A percentile compares a stretch with the other conserved stretches of the same genome.
Evolutionary conservation across 2,113 vertebrate species (phyloP).

Genomic region (Phaetusa simplex): DNA sequence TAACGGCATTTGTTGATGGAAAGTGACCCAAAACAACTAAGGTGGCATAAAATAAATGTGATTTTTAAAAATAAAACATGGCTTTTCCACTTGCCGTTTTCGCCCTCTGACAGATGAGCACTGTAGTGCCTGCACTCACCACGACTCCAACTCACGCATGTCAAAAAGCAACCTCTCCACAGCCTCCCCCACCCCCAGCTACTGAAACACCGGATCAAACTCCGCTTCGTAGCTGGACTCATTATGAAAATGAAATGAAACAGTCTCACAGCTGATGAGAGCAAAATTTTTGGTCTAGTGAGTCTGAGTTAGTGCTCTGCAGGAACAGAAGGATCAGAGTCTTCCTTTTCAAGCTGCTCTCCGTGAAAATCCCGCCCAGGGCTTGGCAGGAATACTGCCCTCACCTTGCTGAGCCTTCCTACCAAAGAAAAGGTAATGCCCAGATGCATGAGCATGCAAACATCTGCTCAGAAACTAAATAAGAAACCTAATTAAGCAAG

Average conservation of each 20-base stretch:
- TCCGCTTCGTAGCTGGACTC: not conserved
- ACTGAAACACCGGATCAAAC: not conserved
- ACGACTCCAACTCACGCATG: not conserved
- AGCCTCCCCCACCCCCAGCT: not conserved
- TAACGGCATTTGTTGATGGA: not conserved
- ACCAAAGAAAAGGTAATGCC: not conserved
- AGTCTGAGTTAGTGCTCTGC: not conserved
- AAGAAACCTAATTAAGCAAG: not conserved
- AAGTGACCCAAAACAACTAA: not conserved
- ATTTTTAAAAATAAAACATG: not conserved
- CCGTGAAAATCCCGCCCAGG: not conserved
- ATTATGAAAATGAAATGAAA: not conserved
- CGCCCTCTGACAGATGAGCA: not conserved
- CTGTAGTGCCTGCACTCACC: not conserved
- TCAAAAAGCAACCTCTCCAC: not conserved
- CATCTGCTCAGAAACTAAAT: not conserved
- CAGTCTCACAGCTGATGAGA: not conserved
- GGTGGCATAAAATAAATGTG: not conserved
- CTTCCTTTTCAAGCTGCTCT: not conserved
- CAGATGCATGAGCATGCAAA: not conserved
- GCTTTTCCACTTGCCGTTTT: not conserved
- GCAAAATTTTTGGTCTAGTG: not conserved
- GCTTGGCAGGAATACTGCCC: not conserved
- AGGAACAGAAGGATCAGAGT: not conserved
- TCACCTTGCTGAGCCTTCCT: not conserved